Conservation (phyloP, 2,113 vertebrate genomes). For the sheep (Ovis aries) region ARS-UI_Ramb_v3.0 NC_056056.1:66990001-66990500, state of each 20-base stretch:
- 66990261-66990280: background rate
- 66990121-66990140: background rate
- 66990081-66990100: background rate
- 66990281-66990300: background rate
- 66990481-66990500: background rate
- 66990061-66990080: background rate
- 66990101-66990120: background rate
- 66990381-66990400: background rate
- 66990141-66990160: background rate
- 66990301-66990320: background rate
- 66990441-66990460: background rate
- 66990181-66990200: background rate
- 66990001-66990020: background rate
- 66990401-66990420: background rate
- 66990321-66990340: background rate
- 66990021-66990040: background rate
- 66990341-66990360: background rate
- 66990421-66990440: background rate
- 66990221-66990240: background rate
- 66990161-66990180: background rate
- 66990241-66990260: background rate
- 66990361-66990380: background rate
- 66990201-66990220: background rate
- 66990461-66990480: background rate
- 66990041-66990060: background rate